Evolutionary conservation across 2,888 invertebrate species (phyloP), one percentile per base, ranked within the genome.

Genomic region (Cephus pygmeus): DNA sequence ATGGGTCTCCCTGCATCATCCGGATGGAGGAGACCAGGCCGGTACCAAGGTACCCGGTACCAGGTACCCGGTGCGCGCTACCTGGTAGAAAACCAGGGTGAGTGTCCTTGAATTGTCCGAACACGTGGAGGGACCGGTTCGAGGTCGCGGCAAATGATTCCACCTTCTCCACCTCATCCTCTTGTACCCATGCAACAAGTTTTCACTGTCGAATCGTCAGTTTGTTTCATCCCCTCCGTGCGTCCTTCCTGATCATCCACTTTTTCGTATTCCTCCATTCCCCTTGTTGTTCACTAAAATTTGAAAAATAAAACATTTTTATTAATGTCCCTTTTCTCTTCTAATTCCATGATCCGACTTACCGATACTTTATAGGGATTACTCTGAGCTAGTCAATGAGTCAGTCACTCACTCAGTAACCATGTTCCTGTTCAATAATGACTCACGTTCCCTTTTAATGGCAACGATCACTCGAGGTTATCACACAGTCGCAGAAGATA

Each of bases 21-120:
- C 76, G 69, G 79, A 82, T 80, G 78, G 73, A 79, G 9, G 9
- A 9, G 9, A 56, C 56, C 23, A 56, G 23, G 56, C 56, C 56
- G 56, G 56, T 56, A 56, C 56, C 56, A 56, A 56, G 56, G 9
- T 56, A 56, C 23, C 56, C 23, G 56, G 56, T 56, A 56, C 56
- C 56, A 56, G 56, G 56, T 56, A 56, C 40, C 40, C 40, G 40
- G 40, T 56, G 40, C 40, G 40, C 40, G 40, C 23, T 56, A 77
- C 77, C 82, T 82, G 82, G 83, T 81, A 82, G 79, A 83, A 82
- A 80, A 80, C 69, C 79, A 83, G 80, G 80, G 81, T 81, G 80
- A 79, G 77, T 81, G 84, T 84, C 83, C 84, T 85, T 85, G 84
- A 82, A 79, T 81, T 77, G 81, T 81, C 80, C 71, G 80, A 81